Conservation (phyloP, 1,140 invertebrate genomes). For the Delia radicum region DNA sequence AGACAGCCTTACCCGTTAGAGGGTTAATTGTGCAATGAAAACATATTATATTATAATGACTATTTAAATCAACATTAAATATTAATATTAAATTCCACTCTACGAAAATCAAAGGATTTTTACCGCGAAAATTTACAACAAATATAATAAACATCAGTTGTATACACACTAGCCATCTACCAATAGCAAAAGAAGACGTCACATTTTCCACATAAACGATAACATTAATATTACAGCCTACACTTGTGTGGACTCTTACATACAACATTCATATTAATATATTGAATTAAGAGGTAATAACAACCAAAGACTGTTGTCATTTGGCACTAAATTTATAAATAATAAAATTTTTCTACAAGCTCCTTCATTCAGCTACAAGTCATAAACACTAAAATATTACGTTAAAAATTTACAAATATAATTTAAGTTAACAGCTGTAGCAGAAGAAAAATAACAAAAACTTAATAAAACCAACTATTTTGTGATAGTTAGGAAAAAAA, state of each 20-base stretch:
- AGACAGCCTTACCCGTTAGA: no score
- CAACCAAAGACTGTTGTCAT: constrained; percentile 10
- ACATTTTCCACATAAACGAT: background rate
- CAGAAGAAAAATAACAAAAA: background rate
- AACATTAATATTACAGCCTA: constrained; percentile 1
- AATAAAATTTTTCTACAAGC: background rate
- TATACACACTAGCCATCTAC: no score
- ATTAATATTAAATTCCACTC: background rate
- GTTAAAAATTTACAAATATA: background rate
- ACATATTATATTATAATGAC: background rate
- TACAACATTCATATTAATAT: constrained; percentile 1
- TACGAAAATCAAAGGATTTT: background rate
- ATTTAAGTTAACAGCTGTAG: background rate
- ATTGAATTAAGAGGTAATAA: constrained; percentile 6
- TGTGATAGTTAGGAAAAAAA: background rate
- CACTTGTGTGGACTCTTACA: background rate
- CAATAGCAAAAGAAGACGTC: background rate
- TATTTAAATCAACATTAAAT: background rate
- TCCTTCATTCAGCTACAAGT: no score
- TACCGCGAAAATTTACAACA: no score
- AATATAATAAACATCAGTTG: no score
- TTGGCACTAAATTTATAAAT: constrained; percentile 14
- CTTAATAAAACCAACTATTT: background rate
- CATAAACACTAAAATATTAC: background rate
- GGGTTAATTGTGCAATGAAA: no score